These are phyloP conservation scores for Torymus texanus DNA, from an alignment of 2,888 invertebrate genomes.

Conservation along the genomic window DNA sequence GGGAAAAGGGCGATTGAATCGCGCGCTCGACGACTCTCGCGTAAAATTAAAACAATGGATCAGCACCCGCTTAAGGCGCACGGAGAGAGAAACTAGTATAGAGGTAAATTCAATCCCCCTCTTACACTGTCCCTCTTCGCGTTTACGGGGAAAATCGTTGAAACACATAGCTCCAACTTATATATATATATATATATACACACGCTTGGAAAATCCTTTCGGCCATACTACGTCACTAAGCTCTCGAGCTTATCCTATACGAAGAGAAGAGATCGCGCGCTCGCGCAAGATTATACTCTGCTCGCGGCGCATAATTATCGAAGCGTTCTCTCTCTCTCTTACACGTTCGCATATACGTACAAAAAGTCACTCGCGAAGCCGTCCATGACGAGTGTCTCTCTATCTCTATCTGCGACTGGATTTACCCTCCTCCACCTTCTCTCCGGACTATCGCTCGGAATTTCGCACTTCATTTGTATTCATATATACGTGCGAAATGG, in stretches of 20 bases:
- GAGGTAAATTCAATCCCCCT: constrained; percentile 27
- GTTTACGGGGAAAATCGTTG: constrained; percentile 26
- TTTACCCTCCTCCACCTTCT: neutral
- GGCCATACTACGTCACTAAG: constrained; percentile 23
- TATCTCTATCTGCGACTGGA: neutral
- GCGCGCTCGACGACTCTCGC: neutral
- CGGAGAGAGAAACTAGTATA: neutral
- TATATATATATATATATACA: neutral
- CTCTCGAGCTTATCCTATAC: neutral
- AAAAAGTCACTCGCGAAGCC: constrained; percentile 31
- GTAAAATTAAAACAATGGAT: constrained; percentile 45
- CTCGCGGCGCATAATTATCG: constrained; percentile 42
- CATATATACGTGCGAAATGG: constrained; percentile 5
- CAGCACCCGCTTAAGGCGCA: neutral
- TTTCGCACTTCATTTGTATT: constrained; percentile 48
- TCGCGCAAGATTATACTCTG: constrained; percentile 25
- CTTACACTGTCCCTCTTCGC: neutral
- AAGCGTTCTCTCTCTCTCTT: constrained; percentile 7
- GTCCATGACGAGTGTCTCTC: neutral
- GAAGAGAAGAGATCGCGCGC: neutral
- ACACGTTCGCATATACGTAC: constrained; percentile 2
- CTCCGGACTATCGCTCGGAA: constrained; percentile 1
- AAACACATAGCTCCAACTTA: constrained; percentile 23
- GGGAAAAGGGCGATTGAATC: constrained; percentile 4
- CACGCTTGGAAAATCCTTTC: neutral